Conservation (phyloP, 2,113 vertebrate species). For the human region DNA sequence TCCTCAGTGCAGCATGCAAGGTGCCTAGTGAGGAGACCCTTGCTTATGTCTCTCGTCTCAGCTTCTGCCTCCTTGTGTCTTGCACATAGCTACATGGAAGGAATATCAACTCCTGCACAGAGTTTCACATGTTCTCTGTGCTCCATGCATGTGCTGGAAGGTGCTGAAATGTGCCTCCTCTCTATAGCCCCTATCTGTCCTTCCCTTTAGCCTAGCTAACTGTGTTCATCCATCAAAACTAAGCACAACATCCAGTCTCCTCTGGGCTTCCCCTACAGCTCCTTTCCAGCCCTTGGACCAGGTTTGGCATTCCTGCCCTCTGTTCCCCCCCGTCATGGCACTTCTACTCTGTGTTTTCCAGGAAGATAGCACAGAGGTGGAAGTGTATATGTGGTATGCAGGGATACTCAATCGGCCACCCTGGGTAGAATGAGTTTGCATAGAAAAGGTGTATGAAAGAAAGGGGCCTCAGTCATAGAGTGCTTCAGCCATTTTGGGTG, state of each 20-base stretch:
- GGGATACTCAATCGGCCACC: not conserved
- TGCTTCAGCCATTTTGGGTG: not conserved
- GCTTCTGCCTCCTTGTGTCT: not conserved
- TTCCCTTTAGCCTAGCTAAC: not conserved
- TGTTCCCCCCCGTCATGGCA: not conserved
- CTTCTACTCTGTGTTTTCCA: not conserved
- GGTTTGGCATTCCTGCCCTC: not conserved
- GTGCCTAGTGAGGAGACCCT: not conserved
- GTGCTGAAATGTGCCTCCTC: not conserved
- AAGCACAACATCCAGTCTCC: not conserved
- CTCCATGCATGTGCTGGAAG: accelerated
- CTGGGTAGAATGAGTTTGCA: not conserved
- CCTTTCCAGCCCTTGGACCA: not conserved
- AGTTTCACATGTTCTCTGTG: not conserved
- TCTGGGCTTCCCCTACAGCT: not conserved
- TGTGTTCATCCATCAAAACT: not conserved
- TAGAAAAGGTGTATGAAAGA: not conserved
- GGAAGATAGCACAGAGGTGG: not conserved
- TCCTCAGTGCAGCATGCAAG: not conserved
- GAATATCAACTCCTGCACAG: not conserved
- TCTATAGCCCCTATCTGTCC: not conserved
- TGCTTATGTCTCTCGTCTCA: not conserved
- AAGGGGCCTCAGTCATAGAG: not conserved
- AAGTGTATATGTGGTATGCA: not conserved
- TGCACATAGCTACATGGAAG: not conserved